Evolutionary conservation across 2,888 invertebrate genomes (phyloP).

Genomic region (Nymphalis urticae): DNA sequence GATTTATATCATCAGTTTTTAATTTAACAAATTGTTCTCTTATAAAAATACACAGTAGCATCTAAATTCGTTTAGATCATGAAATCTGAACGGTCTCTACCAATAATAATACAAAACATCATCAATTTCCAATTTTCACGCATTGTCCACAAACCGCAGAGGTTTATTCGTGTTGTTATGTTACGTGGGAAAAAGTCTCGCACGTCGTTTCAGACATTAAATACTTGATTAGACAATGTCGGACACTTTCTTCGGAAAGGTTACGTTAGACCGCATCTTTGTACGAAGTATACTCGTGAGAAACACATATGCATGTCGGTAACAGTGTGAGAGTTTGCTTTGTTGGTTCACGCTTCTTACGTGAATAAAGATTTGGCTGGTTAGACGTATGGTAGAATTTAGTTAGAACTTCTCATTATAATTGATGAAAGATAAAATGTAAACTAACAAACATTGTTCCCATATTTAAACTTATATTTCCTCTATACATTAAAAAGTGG

Average conservation of each 20-base stretch:
- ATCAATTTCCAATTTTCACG: conserved; percentile 30
- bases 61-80: too few species aligned
- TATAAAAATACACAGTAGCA: too few species aligned
- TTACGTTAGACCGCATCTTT: conserved; percentile 43
- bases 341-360: conserved; percentile 65
- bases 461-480: neutral
- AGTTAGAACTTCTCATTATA: conserved; percentile 10
- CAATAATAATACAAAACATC: conserved; percentile 19
- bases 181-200: conserved; percentile 33
- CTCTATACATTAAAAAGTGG: too few species aligned
- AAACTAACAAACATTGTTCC: too few species aligned
- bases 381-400: conserved; percentile 43
- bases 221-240: conserved; percentile 52
- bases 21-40: too few species aligned
- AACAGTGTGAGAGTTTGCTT: conserved; percentile 59
- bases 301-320: conserved; percentile 60
- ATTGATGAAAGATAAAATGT: conserved; percentile 11
- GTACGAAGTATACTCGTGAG: conserved; percentile 54
- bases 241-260: conserved; percentile 63
- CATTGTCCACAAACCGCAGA: conserved; percentile 32
- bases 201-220: conserved; percentile 40
- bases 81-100: neutral
- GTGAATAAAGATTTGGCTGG: conserved; percentile 57
- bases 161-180: conserved; percentile 14
- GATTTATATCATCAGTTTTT: too few species aligned